Evolutionary conservation across 2,113 vertebrate species (phyloP).

Genomic region (Pygoscelis adeliae): DNA sequence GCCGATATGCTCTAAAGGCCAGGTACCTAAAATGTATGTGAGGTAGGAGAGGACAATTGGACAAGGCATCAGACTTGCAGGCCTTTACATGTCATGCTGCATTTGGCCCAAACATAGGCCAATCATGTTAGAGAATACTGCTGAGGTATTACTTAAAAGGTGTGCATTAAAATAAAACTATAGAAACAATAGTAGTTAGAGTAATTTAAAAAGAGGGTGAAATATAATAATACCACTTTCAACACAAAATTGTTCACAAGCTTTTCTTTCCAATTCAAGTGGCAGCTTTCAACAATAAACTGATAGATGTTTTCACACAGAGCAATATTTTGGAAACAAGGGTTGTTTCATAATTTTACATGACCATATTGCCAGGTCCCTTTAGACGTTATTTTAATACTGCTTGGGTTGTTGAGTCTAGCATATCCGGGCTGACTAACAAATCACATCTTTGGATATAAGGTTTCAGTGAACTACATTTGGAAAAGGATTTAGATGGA

Average conservation of each 20-base stretch:
- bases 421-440: background rate
- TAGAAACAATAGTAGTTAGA: background rate
- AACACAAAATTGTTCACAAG: background rate
- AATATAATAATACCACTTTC: background rate
- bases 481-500: background rate
- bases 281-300: background rate
- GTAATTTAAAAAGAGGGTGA: background rate
- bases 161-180: background rate
- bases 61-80: background rate
- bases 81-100: background rate
- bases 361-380: background rate
- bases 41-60: background rate
- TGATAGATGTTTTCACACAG: background rate
- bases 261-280: background rate
- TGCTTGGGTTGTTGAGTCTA: background rate
- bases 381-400: background rate
- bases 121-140: background rate
- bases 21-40: background rate
- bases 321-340: background rate
- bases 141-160: background rate
- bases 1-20: fast-evolving
- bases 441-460: background rate
- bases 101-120: background rate
- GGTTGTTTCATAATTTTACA: background rate
- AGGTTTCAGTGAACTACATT: background rate